Conservation (phyloP, 2,888 invertebrate genomes). For the Eupithecia subumbrata region DNA sequence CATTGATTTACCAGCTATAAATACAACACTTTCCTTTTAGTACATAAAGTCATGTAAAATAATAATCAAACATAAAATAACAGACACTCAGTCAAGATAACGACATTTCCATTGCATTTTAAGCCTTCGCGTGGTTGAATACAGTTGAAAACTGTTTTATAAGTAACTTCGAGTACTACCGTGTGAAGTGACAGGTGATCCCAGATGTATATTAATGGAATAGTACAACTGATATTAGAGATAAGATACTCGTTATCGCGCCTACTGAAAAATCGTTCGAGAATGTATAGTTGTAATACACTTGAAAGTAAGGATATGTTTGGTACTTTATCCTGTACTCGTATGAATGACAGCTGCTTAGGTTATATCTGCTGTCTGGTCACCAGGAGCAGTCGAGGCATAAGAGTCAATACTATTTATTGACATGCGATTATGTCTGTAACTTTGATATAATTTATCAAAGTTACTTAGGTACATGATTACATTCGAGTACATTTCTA, state of each 20-base stretch:
- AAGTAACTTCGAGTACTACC: conserved; percentile 32
- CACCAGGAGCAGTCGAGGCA: not conserved
- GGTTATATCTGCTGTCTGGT: not conserved
- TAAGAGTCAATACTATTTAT: not conserved
- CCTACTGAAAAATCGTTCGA: conserved; percentile 38
- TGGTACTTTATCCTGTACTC: not conserved
- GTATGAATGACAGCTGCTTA: not conserved
- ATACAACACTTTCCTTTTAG: conserved; percentile 8
- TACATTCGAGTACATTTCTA: not conserved
- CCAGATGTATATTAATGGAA: conserved; percentile 51
- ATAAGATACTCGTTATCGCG: conserved; percentile 63
- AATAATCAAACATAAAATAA: conserved; percentile 29
- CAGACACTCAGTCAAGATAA: conserved; percentile 31
- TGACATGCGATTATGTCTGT: not conserved
- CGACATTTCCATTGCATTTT: conserved; percentile 9
- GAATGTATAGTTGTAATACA: conserved; percentile 16
- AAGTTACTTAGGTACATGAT: not conserved
- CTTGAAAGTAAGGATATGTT: conserved; percentile 14
- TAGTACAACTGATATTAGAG: conserved; percentile 57
- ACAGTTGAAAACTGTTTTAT: conserved; percentile 26
- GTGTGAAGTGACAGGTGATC: conserved; percentile 65
- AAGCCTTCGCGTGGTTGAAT: conserved; percentile 5
- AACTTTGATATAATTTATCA: not conserved
- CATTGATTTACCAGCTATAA: not conserved
- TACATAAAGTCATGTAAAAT: conserved; percentile 23